These are phyloP conservation scores for Rhagoletis pomonella DNA, from an alignment of 1,140 invertebrate genomes.

Conservation along the genomic window DNA sequence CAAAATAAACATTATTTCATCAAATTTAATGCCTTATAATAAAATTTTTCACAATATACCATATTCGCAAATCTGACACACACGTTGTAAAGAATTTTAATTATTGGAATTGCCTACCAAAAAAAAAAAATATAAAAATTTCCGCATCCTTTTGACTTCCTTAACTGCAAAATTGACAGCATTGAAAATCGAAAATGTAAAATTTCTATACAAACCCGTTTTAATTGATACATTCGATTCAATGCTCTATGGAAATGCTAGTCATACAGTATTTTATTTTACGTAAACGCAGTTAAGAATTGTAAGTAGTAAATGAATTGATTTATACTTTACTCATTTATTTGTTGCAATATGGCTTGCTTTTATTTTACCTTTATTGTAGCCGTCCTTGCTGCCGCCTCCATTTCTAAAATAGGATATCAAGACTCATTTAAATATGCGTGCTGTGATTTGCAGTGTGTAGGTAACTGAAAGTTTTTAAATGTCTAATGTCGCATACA, in stretches of 20 bases:
- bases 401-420: constrained; percentile 90
- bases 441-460: constrained; percentile 66
- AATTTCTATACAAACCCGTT: not conserved
- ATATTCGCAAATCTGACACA: not conserved
- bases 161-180: not conserved
- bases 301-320: constrained; percentile 68
- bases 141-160: too few species aligned
- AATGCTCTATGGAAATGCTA: constrained; percentile 39
- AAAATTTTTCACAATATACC: not conserved
- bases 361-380: constrained; percentile 89
- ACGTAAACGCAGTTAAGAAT: constrained; percentile 38
- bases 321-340: constrained; percentile 69
- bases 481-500: constrained; percentile 70
- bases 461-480: not conserved
- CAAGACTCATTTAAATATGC: constrained; percentile 81
- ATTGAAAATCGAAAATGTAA: not conserved
- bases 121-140: not conserved
- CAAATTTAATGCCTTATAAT: not conserved
- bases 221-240: constrained; percentile 7
- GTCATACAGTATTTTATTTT: constrained; percentile 9
- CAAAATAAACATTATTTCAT: not conserved
- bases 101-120: not conserved
- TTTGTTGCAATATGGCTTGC: constrained; percentile 65
- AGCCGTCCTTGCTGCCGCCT: constrained; percentile 88
- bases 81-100: not conserved